Evolutionary conservation across 2,888 invertebrate species (phyloP).

Genomic region (Alsophila aescularia): DNA sequence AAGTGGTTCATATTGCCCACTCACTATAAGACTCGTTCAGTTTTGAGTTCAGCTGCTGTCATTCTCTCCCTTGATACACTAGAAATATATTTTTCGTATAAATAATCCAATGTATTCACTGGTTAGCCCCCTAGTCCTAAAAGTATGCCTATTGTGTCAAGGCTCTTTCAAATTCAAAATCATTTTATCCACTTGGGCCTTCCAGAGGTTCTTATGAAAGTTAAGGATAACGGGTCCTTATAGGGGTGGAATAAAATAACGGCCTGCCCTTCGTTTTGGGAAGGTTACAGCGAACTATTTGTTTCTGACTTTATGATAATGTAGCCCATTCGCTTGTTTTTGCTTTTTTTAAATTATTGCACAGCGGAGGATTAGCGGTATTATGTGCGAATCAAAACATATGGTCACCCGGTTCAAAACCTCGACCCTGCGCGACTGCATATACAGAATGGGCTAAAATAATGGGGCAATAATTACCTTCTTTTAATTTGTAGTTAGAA

Average conservation of each 20-base stretch:
- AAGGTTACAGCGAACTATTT: conserved; percentile 17
- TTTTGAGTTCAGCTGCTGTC: no score
- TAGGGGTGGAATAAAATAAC: conserved; percentile 17
- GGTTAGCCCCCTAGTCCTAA: conserved; percentile 24
- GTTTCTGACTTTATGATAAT: conserved; percentile 21
- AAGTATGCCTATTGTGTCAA: conserved; percentile 28
- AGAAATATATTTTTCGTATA: not conserved
- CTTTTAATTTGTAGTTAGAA: no score
- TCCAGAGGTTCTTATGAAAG: conserved; percentile 25
- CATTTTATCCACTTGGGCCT: conserved; percentile 27
- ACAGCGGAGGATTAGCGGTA: no score
- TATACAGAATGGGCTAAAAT: no score
- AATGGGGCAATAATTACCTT: no score
- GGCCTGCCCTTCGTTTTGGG: conserved; percentile 3
- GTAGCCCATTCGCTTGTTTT: not conserved
- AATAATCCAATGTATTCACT: conserved; percentile 20
- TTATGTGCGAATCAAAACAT: no score
- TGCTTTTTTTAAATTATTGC: no score
- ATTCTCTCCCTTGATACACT: no score
- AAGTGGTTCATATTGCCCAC: no score
- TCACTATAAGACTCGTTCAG: no score
- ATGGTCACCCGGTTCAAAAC: no score
- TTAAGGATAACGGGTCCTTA: conserved; percentile 24
- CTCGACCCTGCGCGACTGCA: no score
- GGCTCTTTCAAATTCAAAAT: conserved; percentile 31